Conservation (phyloP, 2,797 vertebrate genomes). For the Malacoctenus gilli region DNA sequence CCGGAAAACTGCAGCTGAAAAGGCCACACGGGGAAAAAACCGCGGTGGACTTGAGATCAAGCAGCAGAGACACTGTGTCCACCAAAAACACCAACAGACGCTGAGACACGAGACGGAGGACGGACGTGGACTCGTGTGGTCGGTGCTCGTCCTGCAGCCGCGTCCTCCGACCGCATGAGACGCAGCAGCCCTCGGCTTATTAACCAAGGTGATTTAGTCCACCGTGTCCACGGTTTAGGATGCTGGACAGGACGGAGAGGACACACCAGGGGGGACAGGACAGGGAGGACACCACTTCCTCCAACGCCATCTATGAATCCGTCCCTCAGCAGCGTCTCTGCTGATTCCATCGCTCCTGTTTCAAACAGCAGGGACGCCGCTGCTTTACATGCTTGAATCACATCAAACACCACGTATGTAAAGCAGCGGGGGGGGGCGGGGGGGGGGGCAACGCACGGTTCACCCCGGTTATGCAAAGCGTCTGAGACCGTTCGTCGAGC, state of each 20-base stretch:
- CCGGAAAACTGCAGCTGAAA: constrained; percentile 67
- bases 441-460: too few relatives aligned
- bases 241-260: too few relatives aligned
- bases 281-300: too few relatives aligned
- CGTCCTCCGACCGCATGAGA: constrained; percentile 61
- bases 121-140: constrained; percentile 40
- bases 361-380: constrained; percentile 70
- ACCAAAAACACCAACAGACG: background rate
- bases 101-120: constrained; percentile 38
- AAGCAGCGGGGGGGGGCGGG: constrained; percentile 74
- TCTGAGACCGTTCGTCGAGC: too few relatives aligned
- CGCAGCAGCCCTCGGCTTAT: constrained; percentile 74
- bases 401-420: constrained; percentile 56
- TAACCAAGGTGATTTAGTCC: constrained; percentile 76
- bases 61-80: constrained; percentile 51
- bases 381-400: too few relatives aligned
- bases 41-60: constrained; percentile 60
- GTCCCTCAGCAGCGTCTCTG: too few relatives aligned
- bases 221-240: too few relatives aligned
- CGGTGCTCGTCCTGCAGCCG: constrained; percentile 34
- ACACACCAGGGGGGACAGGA: too few relatives aligned
- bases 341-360: too few relatives aligned
- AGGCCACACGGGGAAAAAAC: constrained; percentile 60
- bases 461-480: constrained; percentile 78
- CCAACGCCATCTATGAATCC: too few relatives aligned